These are phyloP conservation scores for Clitarchus hookeri DNA, from an alignment of 2,888 invertebrate genomes.

Conservation along the genomic window DNA sequence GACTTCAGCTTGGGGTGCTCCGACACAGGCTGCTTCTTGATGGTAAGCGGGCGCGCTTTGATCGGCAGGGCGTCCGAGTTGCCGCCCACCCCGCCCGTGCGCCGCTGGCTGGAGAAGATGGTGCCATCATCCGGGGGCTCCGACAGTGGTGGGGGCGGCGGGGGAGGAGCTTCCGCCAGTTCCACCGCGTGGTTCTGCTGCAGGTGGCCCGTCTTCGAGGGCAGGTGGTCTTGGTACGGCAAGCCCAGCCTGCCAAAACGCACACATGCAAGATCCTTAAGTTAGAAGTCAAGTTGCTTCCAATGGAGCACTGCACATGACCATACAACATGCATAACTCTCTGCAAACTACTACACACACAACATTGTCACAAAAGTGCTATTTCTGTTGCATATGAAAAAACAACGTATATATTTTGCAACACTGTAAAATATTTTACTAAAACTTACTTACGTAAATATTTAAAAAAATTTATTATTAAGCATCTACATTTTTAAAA, in stretches of 20 bases:
- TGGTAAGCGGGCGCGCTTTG: conserved; percentile 82
- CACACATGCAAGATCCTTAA: too few species aligned
- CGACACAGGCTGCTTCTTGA: conserved; percentile 80
- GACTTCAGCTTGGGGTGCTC: conserved; percentile 72
- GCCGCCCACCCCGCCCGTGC: conserved; percentile 33
- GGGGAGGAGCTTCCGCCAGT: conserved; percentile 38
- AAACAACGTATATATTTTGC: too few species aligned
- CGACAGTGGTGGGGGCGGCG: conserved; percentile 42
- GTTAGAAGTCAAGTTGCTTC: neutral
- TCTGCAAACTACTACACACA: neutral
- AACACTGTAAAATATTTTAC: too few species aligned
- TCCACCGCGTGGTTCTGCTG: conserved; percentile 22
- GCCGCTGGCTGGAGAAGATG: conserved; percentile 32
- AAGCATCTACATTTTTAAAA: too few species aligned
- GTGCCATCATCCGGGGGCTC: conserved; percentile 40
- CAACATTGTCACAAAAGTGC: too few species aligned
- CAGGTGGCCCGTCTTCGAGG: neutral
- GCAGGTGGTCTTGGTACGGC: conserved; percentile 10
- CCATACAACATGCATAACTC: too few species aligned
- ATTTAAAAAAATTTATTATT: too few species aligned
- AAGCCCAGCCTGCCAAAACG: conserved; percentile 15
- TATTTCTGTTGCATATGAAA: too few species aligned
- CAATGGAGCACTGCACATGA: too few species aligned
- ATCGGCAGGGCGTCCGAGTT: conserved; percentile 52
- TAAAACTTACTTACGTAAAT: too few species aligned